Evolutionary conservation across 2,888 invertebrate genomes (phyloP).

Genomic region (Fragum sueziense): DNA sequence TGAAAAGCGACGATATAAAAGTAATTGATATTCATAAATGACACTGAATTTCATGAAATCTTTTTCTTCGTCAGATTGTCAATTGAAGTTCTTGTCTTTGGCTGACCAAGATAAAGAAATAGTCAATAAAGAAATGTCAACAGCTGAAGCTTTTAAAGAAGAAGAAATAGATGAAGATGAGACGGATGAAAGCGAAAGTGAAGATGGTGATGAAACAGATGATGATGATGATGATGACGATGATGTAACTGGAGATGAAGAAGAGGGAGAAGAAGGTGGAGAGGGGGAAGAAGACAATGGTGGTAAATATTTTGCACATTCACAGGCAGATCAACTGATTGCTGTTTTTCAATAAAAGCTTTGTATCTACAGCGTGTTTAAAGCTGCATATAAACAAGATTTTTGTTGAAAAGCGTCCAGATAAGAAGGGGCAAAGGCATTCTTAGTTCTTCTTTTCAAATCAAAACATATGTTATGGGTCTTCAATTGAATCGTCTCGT

Average conservation of each 20-base stretch:
- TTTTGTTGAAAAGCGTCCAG: too few species aligned
- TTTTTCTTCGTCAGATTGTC: not conserved
- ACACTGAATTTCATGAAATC: too few species aligned
- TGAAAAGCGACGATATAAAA: too few species aligned
- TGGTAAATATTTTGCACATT: not conserved
- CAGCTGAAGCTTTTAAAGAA: slow-evolving; percentile 11
- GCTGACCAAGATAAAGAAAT: not conserved
- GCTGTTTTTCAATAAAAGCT: too few species aligned
- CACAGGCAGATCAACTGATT: too few species aligned
- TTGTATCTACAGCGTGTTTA: too few species aligned
- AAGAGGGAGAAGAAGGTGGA: slow-evolving; percentile 37
- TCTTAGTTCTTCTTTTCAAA: too few species aligned
- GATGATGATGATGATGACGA: slow-evolving; percentile 37
- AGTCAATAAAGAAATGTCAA: slow-evolving; percentile 1
- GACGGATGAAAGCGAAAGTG: slow-evolving; percentile 10
- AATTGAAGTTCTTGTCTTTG: not conserved
- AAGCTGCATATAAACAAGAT: too few species aligned
- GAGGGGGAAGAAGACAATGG: slow-evolving; percentile 45
- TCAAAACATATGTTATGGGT: too few species aligned
- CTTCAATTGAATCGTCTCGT: too few species aligned
- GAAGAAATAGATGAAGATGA: slow-evolving; percentile 9
- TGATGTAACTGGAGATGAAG: slow-evolving; percentile 26
- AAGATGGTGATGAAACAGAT: slow-evolving; percentile 25
- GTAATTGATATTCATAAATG: too few species aligned
- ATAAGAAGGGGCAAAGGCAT: too few species aligned